Evolutionary conservation across 2,797 vertebrate genomes (phyloP), one percentile per base, ranked within the genome.

Genomic region (Lepus townsendii): DNA sequence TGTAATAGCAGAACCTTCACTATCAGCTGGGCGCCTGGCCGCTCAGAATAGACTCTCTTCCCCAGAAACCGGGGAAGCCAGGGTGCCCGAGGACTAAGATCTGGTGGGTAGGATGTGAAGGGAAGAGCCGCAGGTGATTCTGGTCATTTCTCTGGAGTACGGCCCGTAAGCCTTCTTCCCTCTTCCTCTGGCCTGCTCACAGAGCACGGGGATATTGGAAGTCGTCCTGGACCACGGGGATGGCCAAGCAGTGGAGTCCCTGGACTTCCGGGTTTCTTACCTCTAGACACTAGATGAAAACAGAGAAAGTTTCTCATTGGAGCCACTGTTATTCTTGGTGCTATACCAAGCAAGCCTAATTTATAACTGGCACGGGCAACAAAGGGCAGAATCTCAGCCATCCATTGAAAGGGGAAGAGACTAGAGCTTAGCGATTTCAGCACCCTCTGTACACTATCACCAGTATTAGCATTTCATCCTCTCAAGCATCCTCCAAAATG

Each of bases 391-490:
- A 91, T 52, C 84, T 54, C n/a, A 80, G 75, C 47, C 63, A 83
- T 54, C 52, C 75, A 88, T 66, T 94, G 38, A 91, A 90, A 77
- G 24, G 52, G 16, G 24, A 66, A 65, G 85, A 95, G 47, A 95
- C 77, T n/a, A 32, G 68, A 94, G 72, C 63, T 65, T 22, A 77
- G 88, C 63, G 76, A 52, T 76, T 71, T 75, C 32, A 83, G 30
- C 22, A 71, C 35, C 72, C 57, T 38, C 63, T 77, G 9, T 54
- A 32, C 63, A 35, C 52, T 95, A 83, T 93, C 88, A 75, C 54
- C 63, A 42, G 24, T 60, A 68, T 82, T 85, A 80, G 20, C 14
- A 83, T 82, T 89, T 93, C 84, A 93, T 88, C 54, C 30, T 66
- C 20, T 76, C 47, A 85, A 66, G 68, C 83, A 65, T 90, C 85